Evolutionary conservation across 2,113 vertebrate species (phyloP), one percentile per base, ranked within the genome.

Genomic region (Eurystomus gularis): DNA sequence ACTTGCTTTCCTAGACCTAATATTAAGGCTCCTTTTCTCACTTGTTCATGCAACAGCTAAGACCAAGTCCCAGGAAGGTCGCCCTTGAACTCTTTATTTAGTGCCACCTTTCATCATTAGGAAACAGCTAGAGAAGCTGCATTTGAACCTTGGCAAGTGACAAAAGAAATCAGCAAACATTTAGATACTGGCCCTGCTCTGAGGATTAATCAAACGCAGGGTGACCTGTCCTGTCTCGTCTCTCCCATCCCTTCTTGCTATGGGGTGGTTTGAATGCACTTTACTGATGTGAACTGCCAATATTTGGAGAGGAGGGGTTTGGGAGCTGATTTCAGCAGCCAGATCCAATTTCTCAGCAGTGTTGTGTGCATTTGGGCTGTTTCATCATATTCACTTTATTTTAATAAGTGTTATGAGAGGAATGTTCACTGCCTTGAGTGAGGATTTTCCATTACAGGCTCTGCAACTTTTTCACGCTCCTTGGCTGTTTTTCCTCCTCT

Each of bases 381-480:
- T 96, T 96, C 86, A 93, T 90, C 82, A 86, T 78, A 88, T 21
- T 94, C 1, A 3, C 90, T 88, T 94, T 81, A 88, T 94, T 96
- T 86, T 70, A 95, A 62, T 86, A 79, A 84, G 70, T 84, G 82
- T 86, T 93, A 64, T 1, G 4, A 88, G 90, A 66, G 88, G 25
- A 64, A 26, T 92, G 60, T 44, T 82, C 58, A 49, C 70, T 86
- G 70, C 86, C 31, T 57, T n/a, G 17, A 71, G 42, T 55, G 48
- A 89, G 66, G 88, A 73, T 85, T 97, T 97, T 96, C 93, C 87
- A 76, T 94, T 93, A 70, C 66, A 91, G 58, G 52, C 64, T 94
- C 58, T 66, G 31, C 82, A 92, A 49, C 68, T 40, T 87, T 89
- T 96, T 80, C 66, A 39, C 1, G 4, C 31, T 92, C 57, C 71